Evolutionary conservation across 2,888 invertebrate species (phyloP).

Genomic region (Margaritifera margaritifera): DNA sequence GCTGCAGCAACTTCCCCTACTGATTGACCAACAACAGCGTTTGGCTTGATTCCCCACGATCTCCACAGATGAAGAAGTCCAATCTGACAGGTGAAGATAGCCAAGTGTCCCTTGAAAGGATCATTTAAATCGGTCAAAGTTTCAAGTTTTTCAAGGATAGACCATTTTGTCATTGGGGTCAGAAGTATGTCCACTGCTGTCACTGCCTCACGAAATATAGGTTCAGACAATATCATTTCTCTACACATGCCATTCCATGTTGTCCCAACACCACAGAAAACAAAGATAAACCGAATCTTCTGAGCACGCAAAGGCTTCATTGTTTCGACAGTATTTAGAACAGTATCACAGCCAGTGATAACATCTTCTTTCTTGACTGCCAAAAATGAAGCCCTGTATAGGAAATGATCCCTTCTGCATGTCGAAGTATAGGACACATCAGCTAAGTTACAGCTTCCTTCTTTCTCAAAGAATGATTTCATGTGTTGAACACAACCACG

Average conservation of each 20-base stretch:
- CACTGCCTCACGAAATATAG: slow-evolving; percentile 30
- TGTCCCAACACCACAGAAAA: slow-evolving; percentile 53
- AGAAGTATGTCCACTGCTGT: slow-evolving; percentile 26
- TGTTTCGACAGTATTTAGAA: background rate
- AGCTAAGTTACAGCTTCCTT: slow-evolving; percentile 1
- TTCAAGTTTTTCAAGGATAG: slow-evolving; percentile 26
- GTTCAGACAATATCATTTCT: slow-evolving; percentile 23
- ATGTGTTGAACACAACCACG: slow-evolving; percentile 2
- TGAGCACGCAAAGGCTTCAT: background rate
- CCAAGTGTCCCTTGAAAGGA: slow-evolving; percentile 40
- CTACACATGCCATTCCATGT: slow-evolving; percentile 48
- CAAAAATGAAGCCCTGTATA: slow-evolving; percentile 24
- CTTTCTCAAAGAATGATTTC: slow-evolving; percentile 3
- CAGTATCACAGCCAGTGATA: background rate
- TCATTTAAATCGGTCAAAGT: slow-evolving; percentile 27
- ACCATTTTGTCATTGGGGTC: slow-evolving; percentile 14
- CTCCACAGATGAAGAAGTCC: slow-evolving; percentile 30
- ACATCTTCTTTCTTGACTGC: slow-evolving; percentile 18
- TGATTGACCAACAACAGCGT: slow-evolving; percentile 48
- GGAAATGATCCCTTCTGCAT: slow-evolving; percentile 21
- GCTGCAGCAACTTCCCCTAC: slow-evolving; percentile 56
- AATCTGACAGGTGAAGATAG: slow-evolving; percentile 50
- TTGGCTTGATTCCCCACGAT: slow-evolving; percentile 35
- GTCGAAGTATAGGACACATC: slow-evolving; percentile 13
- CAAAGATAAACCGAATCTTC: slow-evolving; percentile 33